A percentile compares a stretch with the other conserved stretches of the same genome.
These are phyloP conservation scores for Hucho hucho DNA, from an alignment of 2,113 vertebrate genomes.

Conservation along the genomic window DNA sequence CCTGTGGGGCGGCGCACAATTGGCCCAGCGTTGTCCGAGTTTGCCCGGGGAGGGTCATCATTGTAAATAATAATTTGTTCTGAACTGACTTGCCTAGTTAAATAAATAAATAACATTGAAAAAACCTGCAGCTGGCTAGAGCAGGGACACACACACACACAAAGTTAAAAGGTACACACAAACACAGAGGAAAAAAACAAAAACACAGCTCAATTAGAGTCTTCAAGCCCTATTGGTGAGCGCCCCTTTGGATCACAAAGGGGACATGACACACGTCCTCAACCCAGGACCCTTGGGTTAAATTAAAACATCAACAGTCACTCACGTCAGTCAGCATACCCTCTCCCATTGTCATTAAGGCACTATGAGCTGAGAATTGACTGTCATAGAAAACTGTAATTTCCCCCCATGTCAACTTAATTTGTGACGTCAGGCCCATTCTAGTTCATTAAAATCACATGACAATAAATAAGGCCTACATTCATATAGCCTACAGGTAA, in stretches of 20 bases:
- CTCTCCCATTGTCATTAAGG: conserved; percentile 1
- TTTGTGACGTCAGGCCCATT: too few relatives aligned
- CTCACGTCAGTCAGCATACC: background rate
- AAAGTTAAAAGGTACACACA: background rate
- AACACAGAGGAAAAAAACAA: too few relatives aligned
- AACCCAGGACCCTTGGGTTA: conserved; percentile 1
- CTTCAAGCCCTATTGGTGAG: conserved; percentile 36
- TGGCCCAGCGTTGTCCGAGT: too few relatives aligned
- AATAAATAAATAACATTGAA: background rate
- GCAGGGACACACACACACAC: background rate
- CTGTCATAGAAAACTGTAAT: background rate
- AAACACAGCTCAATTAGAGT: conserved; percentile 42
- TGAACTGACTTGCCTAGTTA: too few relatives aligned
- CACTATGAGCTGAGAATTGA: conserved; percentile 21
- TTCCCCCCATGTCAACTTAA: too few relatives aligned
- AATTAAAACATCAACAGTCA: conserved; percentile 4
- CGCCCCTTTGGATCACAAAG: conserved; percentile 39
- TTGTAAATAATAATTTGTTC: too few relatives aligned
- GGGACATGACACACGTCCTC: conserved; percentile 33
- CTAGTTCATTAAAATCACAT: too few relatives aligned
- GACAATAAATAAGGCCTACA: too few relatives aligned
- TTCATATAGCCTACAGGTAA: too few relatives aligned
- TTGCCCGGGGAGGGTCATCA: too few relatives aligned
- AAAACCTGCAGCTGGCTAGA: background rate
- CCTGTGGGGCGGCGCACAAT: too few relatives aligned